Percentiles rank a stretch among this genome's conserved stretches.
Evolutionary conservation across 2,797 vertebrate species (phyloP).

Genomic region (Malacoraja senta): DNA sequence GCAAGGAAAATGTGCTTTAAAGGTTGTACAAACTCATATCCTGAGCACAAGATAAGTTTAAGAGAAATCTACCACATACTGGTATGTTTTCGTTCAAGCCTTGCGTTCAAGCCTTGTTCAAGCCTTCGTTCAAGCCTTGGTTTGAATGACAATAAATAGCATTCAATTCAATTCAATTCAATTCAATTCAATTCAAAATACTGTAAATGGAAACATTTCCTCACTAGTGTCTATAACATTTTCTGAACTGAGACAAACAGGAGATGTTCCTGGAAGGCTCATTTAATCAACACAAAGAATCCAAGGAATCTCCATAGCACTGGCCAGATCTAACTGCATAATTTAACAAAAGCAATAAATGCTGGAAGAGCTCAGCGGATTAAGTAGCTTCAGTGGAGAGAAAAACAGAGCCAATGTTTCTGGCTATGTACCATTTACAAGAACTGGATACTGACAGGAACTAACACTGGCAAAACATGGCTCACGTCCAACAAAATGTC

Average conservation of each 20-base stretch:
- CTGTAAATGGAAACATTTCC: neutral
- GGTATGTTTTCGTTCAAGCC: no score
- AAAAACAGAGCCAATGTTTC: no score
- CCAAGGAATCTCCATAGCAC: neutral
- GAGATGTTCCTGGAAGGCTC: neutral
- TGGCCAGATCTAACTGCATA: neutral
- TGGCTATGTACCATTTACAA: no score
- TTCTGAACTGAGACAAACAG: neutral
- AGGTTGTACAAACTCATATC: neutral
- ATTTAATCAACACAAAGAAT: neutral
- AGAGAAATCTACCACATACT: neutral
- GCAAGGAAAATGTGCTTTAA: neutral
- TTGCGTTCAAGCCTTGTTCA: no score
- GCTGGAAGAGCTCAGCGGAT: no score
- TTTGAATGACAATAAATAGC: no score
- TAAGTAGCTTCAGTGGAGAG: no score
- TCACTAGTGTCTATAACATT: neutral
- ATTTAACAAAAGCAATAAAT: neutral
- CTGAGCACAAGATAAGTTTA: neutral
- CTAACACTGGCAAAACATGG: neutral
- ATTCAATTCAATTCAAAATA: no score
- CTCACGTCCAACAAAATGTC: neutral
- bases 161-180: no score
- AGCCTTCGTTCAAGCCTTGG: no score
- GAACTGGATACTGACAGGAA: neutral